These are phyloP conservation scores for Andrena trimmerana DNA, from an alignment of 2,888 invertebrate species.

Conservation along the genomic window DNA sequence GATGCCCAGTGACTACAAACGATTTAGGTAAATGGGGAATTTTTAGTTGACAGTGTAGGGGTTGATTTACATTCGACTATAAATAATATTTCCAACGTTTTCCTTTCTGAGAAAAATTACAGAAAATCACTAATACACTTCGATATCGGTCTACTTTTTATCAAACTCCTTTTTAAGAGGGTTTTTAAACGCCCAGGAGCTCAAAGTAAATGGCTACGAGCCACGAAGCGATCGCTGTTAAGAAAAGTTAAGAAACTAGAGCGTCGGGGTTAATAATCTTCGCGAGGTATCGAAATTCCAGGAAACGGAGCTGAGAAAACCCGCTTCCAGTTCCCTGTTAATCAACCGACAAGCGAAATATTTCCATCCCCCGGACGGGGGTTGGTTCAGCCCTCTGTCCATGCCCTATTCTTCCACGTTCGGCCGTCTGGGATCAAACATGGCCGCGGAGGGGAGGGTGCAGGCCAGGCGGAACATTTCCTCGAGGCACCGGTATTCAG, in stretches of 20 bases:
- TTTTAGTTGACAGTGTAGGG: no score
- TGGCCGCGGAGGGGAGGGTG: conserved; percentile 5
- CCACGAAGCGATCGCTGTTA: not conserved
- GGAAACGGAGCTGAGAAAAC: not conserved
- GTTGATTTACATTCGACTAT: no score
- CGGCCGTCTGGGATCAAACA: conserved; percentile 52
- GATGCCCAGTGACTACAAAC: no score
- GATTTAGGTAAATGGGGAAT: no score
- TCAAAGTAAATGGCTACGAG: not conserved
- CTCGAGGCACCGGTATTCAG: conserved; percentile 54
- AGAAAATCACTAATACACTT: no score
- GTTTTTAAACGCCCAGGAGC: not conserved
- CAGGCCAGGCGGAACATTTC: conserved; percentile 49
- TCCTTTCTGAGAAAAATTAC: no score
- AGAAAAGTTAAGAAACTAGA: conserved; percentile 5
- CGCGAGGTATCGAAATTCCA: conserved; percentile 10
- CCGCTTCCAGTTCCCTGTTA: conserved; percentile 19
- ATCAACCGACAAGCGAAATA: conserved; percentile 53
- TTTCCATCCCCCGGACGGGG: conserved; percentile 26
- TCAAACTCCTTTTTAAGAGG: not conserved
- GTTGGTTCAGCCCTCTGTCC: conserved; percentile 19
- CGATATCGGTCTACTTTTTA: no score
- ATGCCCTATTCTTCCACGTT: conserved; percentile 43
- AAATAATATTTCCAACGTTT: no score
- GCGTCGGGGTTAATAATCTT: conserved; percentile 10